Base-by-base conservation (phyloP, 2,113 vertebrate species). In the Apteryx owenii region DNA sequence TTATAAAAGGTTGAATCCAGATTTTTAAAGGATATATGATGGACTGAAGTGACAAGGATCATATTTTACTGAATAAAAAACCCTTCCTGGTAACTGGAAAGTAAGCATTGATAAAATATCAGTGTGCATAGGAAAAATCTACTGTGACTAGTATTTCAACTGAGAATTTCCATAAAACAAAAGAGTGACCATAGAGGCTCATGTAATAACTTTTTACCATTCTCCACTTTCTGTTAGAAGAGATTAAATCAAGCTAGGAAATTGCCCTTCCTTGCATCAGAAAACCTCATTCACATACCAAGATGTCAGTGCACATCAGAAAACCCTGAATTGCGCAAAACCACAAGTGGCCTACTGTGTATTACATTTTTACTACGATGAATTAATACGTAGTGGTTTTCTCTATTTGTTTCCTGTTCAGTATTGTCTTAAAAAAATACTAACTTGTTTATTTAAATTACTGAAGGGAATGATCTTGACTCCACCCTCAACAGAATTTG, bases 241-340 rank as follows among this genome's bases (percentile, higher is more conserved):
- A 72, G 62, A 95, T 81, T 84, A 95, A 50, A 81, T 93, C 84
- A 82, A 85, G 50, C 64, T 72, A 46, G 71, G 42, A 91, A 88
- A 87, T 89, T 95, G 75, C 94, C 73, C 44, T 83, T 62, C 87
- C 89, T 96, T 96, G 91, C 95, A 95, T 93, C 95, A 96, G 95
- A 94, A 97, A 97, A 94, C 93, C 88, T 94, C 95, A 89, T 68
- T 78, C 96, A 85, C 85, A 94, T 97, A 85, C 92, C 70, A 70
- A 90, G 65, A 91, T 90, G 95, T 95, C 94, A 97, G 61, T 88
- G 72, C 64, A 16, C 85, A 90, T 81, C 88, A 96, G 86, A 93
- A 97, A 96, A 90, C 89, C 92, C 85, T 90, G 88, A 89, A 90
- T 77, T 94, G 92, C 14, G 0, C 82, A 88, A 96, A 96, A 46